These are phyloP conservation scores for Pachydiplax longipennis DNA, from an alignment of 2,888 invertebrate species.

Conservation along the genomic window DNA sequence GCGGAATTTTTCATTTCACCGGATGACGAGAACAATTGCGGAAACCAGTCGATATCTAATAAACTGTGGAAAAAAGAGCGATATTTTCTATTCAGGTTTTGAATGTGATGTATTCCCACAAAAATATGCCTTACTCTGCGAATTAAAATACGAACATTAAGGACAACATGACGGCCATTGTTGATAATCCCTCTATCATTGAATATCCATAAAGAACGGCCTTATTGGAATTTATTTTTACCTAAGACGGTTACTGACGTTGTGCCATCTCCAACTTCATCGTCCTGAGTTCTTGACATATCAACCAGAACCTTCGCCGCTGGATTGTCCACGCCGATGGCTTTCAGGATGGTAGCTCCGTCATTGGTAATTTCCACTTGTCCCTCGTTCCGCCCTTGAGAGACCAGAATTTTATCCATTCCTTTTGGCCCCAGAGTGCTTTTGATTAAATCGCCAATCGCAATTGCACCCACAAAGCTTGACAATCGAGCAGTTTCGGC, in stretches of 20 bases:
- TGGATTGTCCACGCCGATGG: conserved; percentile 97
- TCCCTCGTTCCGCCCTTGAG: conserved; percentile 80
- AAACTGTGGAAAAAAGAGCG: no score
- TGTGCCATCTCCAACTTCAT: conserved; percentile 99
- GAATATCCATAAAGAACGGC: neutral
- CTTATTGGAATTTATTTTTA: conserved; percentile 55
- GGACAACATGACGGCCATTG: no score
- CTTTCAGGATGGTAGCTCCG: conserved; percentile 97
- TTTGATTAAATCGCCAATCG: conserved; percentile 97
- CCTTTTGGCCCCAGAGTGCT: conserved; percentile 99
- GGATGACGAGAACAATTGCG: no score
- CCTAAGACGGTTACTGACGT: conserved; percentile 95
- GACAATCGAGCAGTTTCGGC: conserved; percentile 97
- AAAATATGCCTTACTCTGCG: no score
- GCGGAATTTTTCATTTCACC: no score
- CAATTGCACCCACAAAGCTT: conserved; percentile 97
- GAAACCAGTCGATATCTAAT: no score
- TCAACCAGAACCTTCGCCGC: conserved; percentile 99
- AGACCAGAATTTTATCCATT: conserved; percentile 92
- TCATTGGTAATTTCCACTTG: conserved; percentile 97
- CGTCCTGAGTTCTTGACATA: conserved; percentile 98
- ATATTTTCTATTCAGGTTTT: no score
- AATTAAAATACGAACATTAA: no score
- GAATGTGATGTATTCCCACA: no score
- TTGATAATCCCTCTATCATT: no score